Base-by-base conservation (phyloP, 2,888 invertebrate species). In the Syrphus vitripennis region DNA sequence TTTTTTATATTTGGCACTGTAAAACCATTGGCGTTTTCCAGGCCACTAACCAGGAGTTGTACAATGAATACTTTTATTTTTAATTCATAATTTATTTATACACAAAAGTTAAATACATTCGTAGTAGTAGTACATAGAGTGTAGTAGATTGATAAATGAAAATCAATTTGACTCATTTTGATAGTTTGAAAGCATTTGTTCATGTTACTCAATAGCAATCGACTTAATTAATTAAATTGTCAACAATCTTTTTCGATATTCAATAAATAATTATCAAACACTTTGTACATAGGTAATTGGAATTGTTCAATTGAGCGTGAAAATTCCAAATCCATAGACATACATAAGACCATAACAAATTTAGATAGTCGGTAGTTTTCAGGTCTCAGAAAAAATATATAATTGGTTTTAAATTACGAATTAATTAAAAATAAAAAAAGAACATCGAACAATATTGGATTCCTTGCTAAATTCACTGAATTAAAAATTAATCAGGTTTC, bases 291-390 rank as follows among this genome's bases (percentile, higher is more conserved):
- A n/a, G n/a, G 14, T 61, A 78, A 78, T 78, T 78, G 31, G 21
- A 70, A 57, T 42, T 50, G 40, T 59, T 53, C 40, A 53, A 61
- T 61, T 31, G 37, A 42, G 53, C 29, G 24, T 31, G 29, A 24
- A 50, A 61, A 70, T 70, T 71, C 19, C 14, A 48, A 59, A 69
- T 76, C 45, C n/a, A n/a, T n/a, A n/a, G n/a, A 48, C 12, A n/a
- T 19, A 3, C 16, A 26, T 0, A 10, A 16, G 7, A 26, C n/a
- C 7, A 29, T n/a, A 53, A 14, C 6, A 3, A 53, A 42, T 9
- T n/a, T 7, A 7, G 7, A 16, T 16, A 42, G 16, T 42, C n/a
- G n/a, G 14, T n/a, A n/a, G 29, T 42, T 31, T 55, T 34, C 50
- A 50, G 45, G 31, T 61, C 21, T 16, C 9, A 37, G 59, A 37